A percentile compares a stretch with the other conserved stretches of the same genome.
These are phyloP conservation scores for Drosophila suboccidentalis DNA, from an alignment of 2,888 invertebrate species.

Conservation along the genomic window DNA sequence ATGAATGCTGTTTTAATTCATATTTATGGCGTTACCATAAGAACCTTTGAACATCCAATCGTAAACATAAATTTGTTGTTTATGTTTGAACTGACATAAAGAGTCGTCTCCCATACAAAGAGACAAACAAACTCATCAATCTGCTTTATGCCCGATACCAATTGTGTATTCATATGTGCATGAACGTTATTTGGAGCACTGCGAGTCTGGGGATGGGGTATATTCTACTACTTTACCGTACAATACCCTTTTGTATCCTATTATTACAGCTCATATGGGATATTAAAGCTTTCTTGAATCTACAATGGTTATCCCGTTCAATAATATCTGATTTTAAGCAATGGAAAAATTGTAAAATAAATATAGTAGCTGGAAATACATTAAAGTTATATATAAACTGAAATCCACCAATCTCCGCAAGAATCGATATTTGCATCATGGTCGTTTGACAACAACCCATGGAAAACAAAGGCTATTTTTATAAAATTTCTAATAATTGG, in stretches of 20 bases:
- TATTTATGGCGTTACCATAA: conserved; percentile 6
- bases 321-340: no score
- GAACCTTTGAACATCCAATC: conserved; percentile 11
- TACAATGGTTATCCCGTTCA: no score
- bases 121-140: conserved; percentile 16
- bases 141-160: conserved; percentile 15
- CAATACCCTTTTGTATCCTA: background rate
- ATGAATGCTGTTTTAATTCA: conserved; percentile 14
- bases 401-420: no score
- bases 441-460: no score
- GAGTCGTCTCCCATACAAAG: conserved; percentile 14
- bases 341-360: no score
- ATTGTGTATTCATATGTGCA: conserved; percentile 24
- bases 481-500: no score
- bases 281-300: background rate
- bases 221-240: no score
- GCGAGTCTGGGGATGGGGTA: background rate
- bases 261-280: background rate
- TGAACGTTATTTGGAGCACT: conserved; percentile 12
- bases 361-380: no score
- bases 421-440: no score
- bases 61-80: conserved; percentile 25
- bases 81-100: conserved; percentile 23
- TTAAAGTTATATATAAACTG: no score
- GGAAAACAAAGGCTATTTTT: no score